A percentile compares a stretch with the other conserved stretches of the same genome.
Conservation (phyloP, 2,113 vertebrate genomes). For the Platycercus adscitus region DNA sequence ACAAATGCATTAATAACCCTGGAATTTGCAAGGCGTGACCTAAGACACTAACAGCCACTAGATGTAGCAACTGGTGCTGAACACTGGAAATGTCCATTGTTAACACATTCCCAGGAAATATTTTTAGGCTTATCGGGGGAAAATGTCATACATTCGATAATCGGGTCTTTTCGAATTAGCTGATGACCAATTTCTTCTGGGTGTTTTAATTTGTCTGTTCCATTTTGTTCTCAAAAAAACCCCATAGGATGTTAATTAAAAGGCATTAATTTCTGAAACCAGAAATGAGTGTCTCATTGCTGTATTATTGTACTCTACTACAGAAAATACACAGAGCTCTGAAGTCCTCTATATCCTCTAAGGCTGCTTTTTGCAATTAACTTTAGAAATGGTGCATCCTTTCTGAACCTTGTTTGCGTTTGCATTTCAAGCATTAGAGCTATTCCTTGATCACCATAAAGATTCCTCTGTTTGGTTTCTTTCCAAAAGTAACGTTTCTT, state of each 20-base stretch:
- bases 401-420: background rate
- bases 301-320: slow-evolving; percentile 19
- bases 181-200: slow-evolving; percentile 44
- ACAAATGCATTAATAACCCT: slow-evolving; percentile 70
- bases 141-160: slow-evolving; percentile 66
- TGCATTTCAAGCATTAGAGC: background rate
- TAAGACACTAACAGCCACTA: slow-evolving; percentile 65
- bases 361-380: background rate
- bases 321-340: background rate
- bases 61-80: slow-evolving; percentile 71
- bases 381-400: background rate
- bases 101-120: slow-evolving; percentile 72
- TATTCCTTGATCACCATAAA: background rate
- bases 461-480: background rate
- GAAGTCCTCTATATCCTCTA: background rate
- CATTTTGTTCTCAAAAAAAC: background rate
- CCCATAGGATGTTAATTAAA: slow-evolving; percentile 27
- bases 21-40: slow-evolving; percentile 69
- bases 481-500: background rate
- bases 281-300: slow-evolving; percentile 40
- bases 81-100: slow-evolving; percentile 68
- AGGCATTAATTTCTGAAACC: slow-evolving; percentile 53
- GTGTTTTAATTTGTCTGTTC: slow-evolving; percentile 56
- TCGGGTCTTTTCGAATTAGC: slow-evolving; percentile 47
- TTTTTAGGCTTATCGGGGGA: slow-evolving; percentile 62